Base-by-base conservation (phyloP, 1,140 invertebrate species). In the Zelostemma sp. region DNA sequence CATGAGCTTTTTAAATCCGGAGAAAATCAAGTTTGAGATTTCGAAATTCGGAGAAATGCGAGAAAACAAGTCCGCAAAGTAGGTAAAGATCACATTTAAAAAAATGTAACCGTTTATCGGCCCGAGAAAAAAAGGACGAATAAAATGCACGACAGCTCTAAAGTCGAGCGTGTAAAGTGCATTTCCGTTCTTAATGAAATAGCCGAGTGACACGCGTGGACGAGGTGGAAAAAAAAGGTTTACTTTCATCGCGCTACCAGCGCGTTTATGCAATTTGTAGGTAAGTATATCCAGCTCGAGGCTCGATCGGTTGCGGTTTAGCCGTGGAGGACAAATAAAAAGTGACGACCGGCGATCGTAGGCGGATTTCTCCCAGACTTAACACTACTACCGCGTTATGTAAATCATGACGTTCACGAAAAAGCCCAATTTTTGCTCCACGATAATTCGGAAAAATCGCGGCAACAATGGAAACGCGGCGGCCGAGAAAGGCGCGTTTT, bases 381-480 rank as follows among this genome's bases (percentile, higher is more conserved):
- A 51, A n/a, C n/a, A n/a, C 35, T 48, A 53, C 51, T 33, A 68
- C 71, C 54, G 55, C 46, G 68, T 76, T 76, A 76, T 76, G 74
- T 74, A 76, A 76, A 76, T 73, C 40, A 68, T 72, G 71, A 56
- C 56, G 53, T 47, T 50, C 21, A 41, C 40, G 40, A 12, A 41
- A 14, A 41, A 41, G n/a, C 6, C 15, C 15, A 12, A 41, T 15
- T 41, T 15, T 1, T 41, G 1, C 15, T 41, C 9, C 35, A 11
- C 2, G 14, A 38, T 4, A 38, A 38, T 38, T 38, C 3, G 2
- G 11, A 38, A 38, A n/a, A n/a, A n/a, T n/a, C n/a, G n/a, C n/a
- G n/a, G n/a, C 14, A 38, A 11, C 9, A 4, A 1, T 38, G 9
- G 35, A 38, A 38, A 11, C 9, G 2, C 14, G 9, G 35, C 9